Conservation (phyloP, 2,113 vertebrate genomes). For the Xyrauchen texanus region DNA sequence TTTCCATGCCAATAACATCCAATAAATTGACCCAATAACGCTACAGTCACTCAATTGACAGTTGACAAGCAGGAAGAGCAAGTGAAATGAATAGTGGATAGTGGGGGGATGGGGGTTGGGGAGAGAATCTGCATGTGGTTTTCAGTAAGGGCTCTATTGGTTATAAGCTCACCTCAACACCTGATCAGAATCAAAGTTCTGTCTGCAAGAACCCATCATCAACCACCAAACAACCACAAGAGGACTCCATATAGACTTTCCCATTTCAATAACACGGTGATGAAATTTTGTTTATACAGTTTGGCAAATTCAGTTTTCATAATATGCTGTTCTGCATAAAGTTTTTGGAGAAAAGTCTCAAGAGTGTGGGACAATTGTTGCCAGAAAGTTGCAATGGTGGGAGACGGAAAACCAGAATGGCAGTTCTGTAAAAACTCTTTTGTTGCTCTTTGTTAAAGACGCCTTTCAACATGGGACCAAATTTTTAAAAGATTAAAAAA, state of each 20-base stretch:
- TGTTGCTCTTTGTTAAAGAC: not conserved
- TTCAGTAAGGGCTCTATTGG: conserved; percentile 42
- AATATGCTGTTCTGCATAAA: not conserved
- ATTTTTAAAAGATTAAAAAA: not conserved
- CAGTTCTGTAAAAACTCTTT: not conserved
- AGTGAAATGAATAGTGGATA: not conserved
- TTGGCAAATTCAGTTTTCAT: not conserved
- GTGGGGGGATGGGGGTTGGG: no score
- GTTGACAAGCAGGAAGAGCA: conserved; percentile 23
- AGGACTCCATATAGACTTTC: not conserved
- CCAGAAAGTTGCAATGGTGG: no score
- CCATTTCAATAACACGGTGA: no score
- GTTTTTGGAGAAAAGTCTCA: not conserved
- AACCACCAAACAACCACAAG: no score
- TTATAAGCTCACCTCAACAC: no score
- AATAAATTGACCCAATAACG: conserved; percentile 2
- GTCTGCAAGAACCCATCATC: no score
- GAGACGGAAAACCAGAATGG: no score
- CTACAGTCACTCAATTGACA: conserved; percentile 10
- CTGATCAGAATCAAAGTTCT: no score
- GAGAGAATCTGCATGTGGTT: conserved; percentile 26
- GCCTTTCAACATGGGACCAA: not conserved
- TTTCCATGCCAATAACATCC: conserved; percentile 25
- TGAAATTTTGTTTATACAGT: no score
- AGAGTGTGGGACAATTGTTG: no score